Evolutionary conservation across 2,113 vertebrate species (phyloP), one percentile per base, ranked within the genome.

Genomic region (Clarias macrocephalus): DNA sequence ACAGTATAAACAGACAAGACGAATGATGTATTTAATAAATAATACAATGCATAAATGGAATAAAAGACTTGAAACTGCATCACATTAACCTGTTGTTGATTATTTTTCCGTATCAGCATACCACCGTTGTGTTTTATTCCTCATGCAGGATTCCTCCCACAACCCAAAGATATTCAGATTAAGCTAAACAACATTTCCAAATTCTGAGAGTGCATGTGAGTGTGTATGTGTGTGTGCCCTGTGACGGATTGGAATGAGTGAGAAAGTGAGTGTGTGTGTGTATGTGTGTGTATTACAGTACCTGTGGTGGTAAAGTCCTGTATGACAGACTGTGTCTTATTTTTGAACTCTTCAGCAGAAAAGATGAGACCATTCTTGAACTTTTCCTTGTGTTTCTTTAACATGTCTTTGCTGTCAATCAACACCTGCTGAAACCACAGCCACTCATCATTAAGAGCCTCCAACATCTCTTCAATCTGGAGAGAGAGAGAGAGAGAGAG

Each of bases 291-390:
- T 73, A 42, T 62, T 33, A 80, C 9, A 80, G 70, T 85, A 97
- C 97, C 97, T 94, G 91, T 94, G 81, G 0, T 25, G 56, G 63
- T 91, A 86, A 98, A 98, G 1, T 96, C 96, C 52, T 96, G 90
- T 10, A 96, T 48, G 52, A 93, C 73, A 13, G 60, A 84, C 65
- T 95, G 93, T 21, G 95, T 93, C 87, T 96, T 97, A 89, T 95
- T 96, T 86, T 95, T 96, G 85, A 98, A 95, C 82, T 97, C 95
- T 33, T 97, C 96, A 0, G 95, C 93, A 0, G 94, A 95, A 70
- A 93, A 87, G 54, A 96, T 88, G 0, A 97, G 93, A 77, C 91
- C 82, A 0, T 92, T 95, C 92, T 95, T 96, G 91, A 98, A 97
- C 75, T 94, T 96, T 65, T 97, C 96, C 88, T 97, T 97, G 88